Evolutionary conservation across 2,113 vertebrate genomes (phyloP).

Genomic region (zebrafish (Danio rerio)): GRCz12tu NC_133179.1:25718001-25718500

Average conservation of each 20-base stretch:
- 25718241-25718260: conserved; percentile 58
- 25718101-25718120: conserved; percentile 64
- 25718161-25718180: conserved; percentile 55
- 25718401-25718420: conserved; percentile 45
- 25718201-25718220: conserved; percentile 56
- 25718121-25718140: conserved; percentile 57
- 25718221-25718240: conserved; percentile 53
- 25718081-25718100: conserved; percentile 66
- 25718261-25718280: conserved; percentile 55
- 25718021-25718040: background rate
- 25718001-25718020: background rate
- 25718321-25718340: conserved; percentile 45
- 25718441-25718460: conserved; percentile 45
- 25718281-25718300: conserved; percentile 56
- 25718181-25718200: conserved; percentile 55
- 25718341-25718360: conserved; percentile 37
- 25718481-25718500: background rate
- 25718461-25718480: background rate
- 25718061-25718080: conserved; percentile 67
- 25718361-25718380: conserved; percentile 39
- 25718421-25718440: conserved; percentile 46
- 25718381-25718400: conserved; percentile 39
- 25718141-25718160: conserved; percentile 46
- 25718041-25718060: conserved; percentile 60
- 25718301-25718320: conserved; percentile 44